Evolutionary conservation across 2,797 vertebrate genomes (phyloP), one percentile per base, ranked within the genome.

Genomic region (Benthosema pterotum): DNA sequence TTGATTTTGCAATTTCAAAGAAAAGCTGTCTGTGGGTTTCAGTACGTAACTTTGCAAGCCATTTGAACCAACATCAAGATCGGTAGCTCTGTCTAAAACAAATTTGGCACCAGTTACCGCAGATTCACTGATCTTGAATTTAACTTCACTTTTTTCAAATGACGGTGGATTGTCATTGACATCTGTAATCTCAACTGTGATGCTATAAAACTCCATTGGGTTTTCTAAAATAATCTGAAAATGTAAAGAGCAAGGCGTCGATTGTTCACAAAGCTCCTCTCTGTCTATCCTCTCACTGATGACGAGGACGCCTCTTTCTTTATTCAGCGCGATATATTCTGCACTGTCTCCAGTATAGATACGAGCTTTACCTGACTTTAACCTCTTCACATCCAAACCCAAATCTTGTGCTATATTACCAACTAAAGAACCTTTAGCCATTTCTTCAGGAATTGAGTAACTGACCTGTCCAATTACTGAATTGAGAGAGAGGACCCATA

Each of bases 1-100:
- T 13, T 74, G 71, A 0, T 18, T 83, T 58, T 84, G 76, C 8
- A 83, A 28, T 2, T 82, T 71, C 68, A 91, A 65, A 7, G 72
- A 74, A 63, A 91, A 91, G 60, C 86, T 72, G 1, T 54, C 60
- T 19, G 4, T 49, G 17, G 48, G 15, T 15, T 16, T 18, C 8
- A 49, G 8, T 9, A 15, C 9, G 16, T 49, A 49, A 15, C 15
- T 49, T 7, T 49, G 48, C n/a, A 49, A 15, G 17, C 48, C 48
- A 16, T 49, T 49, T 15, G 8, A 9, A 15, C 48, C 16, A 9
- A 49, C 16, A 17, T 49, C 48, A 9, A 16, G 48, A 49, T 49
- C 48, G 6, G 6, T 16, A n/a, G 48, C 48, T 9, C 15, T 49
- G 16, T 49, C 48, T 8, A 66, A 45, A 18, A 47, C 16, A 11